Evolutionary conservation across 1,140 invertebrate genomes (phyloP).

Genomic region (Drosophila funebris): DNA sequence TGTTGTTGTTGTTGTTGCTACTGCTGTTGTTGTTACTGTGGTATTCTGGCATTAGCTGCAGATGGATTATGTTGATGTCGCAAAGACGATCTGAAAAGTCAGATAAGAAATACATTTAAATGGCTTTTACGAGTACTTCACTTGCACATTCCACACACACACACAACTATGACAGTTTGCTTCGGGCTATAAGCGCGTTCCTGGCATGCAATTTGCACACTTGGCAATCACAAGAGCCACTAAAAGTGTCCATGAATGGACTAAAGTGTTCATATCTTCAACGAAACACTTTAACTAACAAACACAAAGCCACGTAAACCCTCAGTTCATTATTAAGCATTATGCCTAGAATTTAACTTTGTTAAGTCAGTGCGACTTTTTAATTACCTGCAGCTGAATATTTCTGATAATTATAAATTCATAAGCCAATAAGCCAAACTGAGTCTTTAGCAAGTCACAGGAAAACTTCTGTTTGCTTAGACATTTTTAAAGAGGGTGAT

Average conservation of each 20-base stretch:
- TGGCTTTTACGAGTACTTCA: constrained; percentile 37
- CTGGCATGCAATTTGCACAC: constrained; percentile 49
- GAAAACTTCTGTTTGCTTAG: too few species aligned
- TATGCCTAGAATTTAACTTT: constrained; percentile 25
- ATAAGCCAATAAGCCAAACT: background rate
- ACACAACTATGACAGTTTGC: background rate
- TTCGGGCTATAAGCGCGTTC: too few species aligned
- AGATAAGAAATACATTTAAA: constrained; percentile 68
- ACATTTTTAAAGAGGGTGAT: too few species aligned
- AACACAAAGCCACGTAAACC: constrained; percentile 10
- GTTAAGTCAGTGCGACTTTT: constrained; percentile 19
- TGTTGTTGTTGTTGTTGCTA: constrained; percentile 21
- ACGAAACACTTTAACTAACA: constrained; percentile 4
- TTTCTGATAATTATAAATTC: too few species aligned
- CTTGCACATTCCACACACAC: constrained; percentile 27
- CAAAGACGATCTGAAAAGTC: constrained; percentile 62
- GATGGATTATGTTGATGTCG: constrained; percentile 56
- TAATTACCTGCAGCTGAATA: constrained; percentile 24
- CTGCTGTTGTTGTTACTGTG: constrained; percentile 31
- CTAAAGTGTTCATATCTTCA: constrained; percentile 72
- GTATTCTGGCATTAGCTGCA: constrained; percentile 68
- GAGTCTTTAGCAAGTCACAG: too few species aligned
- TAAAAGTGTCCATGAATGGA: constrained; percentile 67
- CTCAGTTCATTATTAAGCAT: constrained; percentile 36
- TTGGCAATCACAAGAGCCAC: constrained; percentile 55